Base-by-base conservation (phyloP, 2,888 invertebrate genomes). In the Tenthredo amoena region DNA sequence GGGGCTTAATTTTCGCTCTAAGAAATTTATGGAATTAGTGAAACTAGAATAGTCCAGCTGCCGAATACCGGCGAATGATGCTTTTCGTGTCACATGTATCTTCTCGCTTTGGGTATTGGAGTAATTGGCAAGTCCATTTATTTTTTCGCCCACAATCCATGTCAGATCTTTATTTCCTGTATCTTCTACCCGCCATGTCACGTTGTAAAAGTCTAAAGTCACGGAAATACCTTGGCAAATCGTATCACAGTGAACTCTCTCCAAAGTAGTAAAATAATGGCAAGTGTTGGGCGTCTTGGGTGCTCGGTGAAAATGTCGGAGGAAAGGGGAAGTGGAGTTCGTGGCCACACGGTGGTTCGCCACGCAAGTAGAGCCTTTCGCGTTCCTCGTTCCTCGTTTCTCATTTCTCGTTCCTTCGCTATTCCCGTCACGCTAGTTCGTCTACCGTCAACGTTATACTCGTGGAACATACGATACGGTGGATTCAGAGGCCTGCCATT, bases 291-390 rank as follows among this genome's bases (percentile, higher is more conserved):
- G 88, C 88, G 85, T 71, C 62, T 77, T 76, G 76, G 79, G 40
- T 81, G 58, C 40, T 76, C n/a, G 37, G 62, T 81, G 62, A 62
- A 83, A 83, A 47, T n/a, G 40, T 68, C 9, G 34, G 65, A 68
- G 83, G 65, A 83, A 68, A 68, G 68, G 62, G 81, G 58, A 81
- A 83, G 68, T 71, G 58, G 71, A 84, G 68, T 58, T 79, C 58
- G 91, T 91, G 92, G 92, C 92, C 91, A 91, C 91, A 91, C 89
- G 88, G 92, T 76, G 92, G 92, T 92, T 92, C 89, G 91, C 92
- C 92, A 91, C 92, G 91, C 91, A 90, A 92, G 90, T 87, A 79
- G 76, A 77, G 84, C 84, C 72, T 58, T 84, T 71, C 37, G 37
- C 84, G 74, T 68, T 91, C 91, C 91, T 90, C 88, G 89, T 89